Base-by-base conservation (phyloP, 2,113 vertebrate species). In the Ptychochromis oligacanthus region DNA sequence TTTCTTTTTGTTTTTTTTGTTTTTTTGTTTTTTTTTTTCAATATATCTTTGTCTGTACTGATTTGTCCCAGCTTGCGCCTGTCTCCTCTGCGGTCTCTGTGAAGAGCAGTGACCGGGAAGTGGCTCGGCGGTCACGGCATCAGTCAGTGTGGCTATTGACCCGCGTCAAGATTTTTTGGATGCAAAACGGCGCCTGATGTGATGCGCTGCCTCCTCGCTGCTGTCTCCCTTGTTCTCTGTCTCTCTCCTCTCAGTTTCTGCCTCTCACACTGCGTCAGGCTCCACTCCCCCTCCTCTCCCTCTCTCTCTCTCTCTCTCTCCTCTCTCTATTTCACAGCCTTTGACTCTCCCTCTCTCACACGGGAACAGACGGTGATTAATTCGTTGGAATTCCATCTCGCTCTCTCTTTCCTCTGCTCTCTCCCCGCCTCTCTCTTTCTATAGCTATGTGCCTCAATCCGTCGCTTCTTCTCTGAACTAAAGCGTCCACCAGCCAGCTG, bases 241-340 rank as follows among this genome's bases (percentile, higher is more conserved):
- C 86, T 89, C 89, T 90, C 87, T 82, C 75, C 87, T 81, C 90
- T 93, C 91, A 78, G 90, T 84, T 88, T 89, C 87, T 91, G 92
- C 85, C 83, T 88, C 89, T 91, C 89, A 93, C 91, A 95, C 94
- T 95, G 94, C 94, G 93, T 95, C 94, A 94, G 94, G 89, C 91
- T 91, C 85, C 83, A 54, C 84, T 89, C 84, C 62, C 36, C 81
- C 83, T 74, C 36, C 80, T 79, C 79, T 80, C 34, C 67, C 22
- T 64, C 52, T 74, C 65, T 64, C 84, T 70, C 76, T 43, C 62
- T 74, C 70, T 87, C 74, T 65, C 49, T 67, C 43, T 58, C 43
- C 75, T 67, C 58, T 24, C 61, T 14, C 80, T 62, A 7, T 79
- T 14, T 74, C 24, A 54, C 61, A 81, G 75, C 28, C 70, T 88